Conservation (phyloP, 2,113 vertebrate genomes). For the Albula goreensis region DNA sequence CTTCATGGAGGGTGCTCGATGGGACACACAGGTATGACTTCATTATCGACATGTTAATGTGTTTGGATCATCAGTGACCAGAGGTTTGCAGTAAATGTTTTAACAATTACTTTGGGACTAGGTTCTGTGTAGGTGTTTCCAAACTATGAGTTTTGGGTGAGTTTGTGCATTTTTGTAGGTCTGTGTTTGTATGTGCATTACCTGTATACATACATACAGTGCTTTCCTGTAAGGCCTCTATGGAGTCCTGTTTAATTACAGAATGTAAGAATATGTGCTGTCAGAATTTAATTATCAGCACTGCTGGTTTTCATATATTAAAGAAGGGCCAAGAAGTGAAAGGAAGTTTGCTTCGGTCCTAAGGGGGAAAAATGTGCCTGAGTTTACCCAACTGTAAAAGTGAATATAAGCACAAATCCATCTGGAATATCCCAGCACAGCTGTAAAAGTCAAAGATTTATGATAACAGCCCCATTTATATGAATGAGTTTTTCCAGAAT, state of each 20-base stretch:
- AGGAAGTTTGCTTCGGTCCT: slow-evolving; percentile 27
- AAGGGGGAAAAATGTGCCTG: slow-evolving; percentile 27
- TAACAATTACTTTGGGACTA: too few species aligned
- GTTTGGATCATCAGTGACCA: neutral
- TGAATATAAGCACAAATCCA: slow-evolving; percentile 46
- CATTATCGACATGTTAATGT: neutral
- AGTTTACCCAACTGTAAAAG: slow-evolving; percentile 47
- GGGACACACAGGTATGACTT: slow-evolving; percentile 83
- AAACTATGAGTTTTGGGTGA: too few species aligned
- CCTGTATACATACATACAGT: slow-evolving; percentile 31
- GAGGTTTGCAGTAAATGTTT: neutral
- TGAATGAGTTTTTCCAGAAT: slow-evolving; percentile 49
- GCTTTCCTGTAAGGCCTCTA: slow-evolving; percentile 58
- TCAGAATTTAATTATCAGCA: slow-evolving; percentile 61
- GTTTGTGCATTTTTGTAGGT: too few species aligned
- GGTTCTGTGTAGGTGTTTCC: too few species aligned
- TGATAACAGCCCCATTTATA: slow-evolving; percentile 56
- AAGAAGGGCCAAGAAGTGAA: slow-evolving; percentile 43
- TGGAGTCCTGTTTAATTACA: slow-evolving; percentile 64
- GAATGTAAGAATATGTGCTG: slow-evolving; percentile 60
- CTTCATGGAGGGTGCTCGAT: slow-evolving; percentile 91
- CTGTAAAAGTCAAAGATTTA: slow-evolving; percentile 57
- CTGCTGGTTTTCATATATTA: slow-evolving; percentile 57
- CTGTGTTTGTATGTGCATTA: too few species aligned
- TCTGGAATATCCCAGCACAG: slow-evolving; percentile 46